Evolutionary conservation across 2,113 vertebrate genomes (phyloP), one percentile per base, ranked within the genome.

Genomic region (Spea bombifrons): DNA sequence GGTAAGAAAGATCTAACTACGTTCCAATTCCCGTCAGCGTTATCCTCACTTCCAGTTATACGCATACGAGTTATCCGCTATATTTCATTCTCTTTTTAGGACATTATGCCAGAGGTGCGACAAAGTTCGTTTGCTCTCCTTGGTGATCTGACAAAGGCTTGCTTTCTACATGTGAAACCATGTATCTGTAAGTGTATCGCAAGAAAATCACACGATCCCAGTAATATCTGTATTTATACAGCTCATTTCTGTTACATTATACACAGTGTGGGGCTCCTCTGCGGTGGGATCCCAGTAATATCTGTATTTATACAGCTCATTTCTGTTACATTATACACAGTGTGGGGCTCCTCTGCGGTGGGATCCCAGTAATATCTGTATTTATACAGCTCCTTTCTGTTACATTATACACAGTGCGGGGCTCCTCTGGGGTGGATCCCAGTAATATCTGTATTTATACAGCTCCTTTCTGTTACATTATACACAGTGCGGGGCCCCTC

Each of bases 51-150:
- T n/a, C 9, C 9, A 13, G 55, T 57, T 5, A 8, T 57, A 57
- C 15, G 55, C 4, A 4, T 5, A 7, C 55, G 7, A 57, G 4
- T 57, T 8, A 45, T 9, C 4, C 15, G 10, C 15, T 17, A 1
- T 6, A 43, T 53, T 43, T 15, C 0, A 15, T 66, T 7, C 43
- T 9, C 0, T 0, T 16, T 0, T 0, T 80, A 97, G 96, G 96
- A 97, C 84, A 96, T 96, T 0, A 98, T 97, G 96, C 96, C 96
- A 0, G 96, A 98, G 88, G 96, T 97, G 12, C 93, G 96, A 71
- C 96, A 98, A 88, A 97, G 96, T 83, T 97, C 95, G 43, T 97
- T 98, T 30, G 96, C 96, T 52, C 90, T 97, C 5, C 86, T 97
- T 83, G 96, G 96, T 0, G 96, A 98, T 77, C 91, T 98, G 81